These are phyloP conservation scores for Crax fasciolata DNA, from an alignment of 2,797 vertebrate species.

Conservation along the genomic window DNA sequence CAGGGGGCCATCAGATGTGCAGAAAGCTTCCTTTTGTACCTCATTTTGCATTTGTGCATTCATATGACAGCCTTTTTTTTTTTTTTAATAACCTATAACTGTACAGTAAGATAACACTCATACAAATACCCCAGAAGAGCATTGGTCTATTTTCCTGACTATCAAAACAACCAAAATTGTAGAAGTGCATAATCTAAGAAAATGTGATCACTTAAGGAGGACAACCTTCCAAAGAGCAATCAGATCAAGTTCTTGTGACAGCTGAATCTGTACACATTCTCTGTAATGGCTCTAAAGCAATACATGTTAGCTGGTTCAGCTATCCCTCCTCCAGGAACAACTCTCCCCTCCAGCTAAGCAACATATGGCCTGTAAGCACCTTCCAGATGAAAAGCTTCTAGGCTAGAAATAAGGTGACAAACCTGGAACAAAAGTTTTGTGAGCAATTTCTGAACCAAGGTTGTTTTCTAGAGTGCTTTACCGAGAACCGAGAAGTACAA, in stretches of 20 bases:
- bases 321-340: background rate
- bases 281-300: conserved; percentile 20
- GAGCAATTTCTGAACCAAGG: background rate
- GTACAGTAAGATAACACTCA: too few species aligned
- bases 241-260: background rate
- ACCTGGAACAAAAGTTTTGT: background rate
- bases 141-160: too few species aligned
- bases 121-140: too few species aligned
- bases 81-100: too few species aligned
- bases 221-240: too few species aligned
- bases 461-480: background rate
- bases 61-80: background rate
- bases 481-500: background rate
- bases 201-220: too few species aligned
- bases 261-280: background rate
- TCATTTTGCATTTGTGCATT: background rate
- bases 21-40: background rate
- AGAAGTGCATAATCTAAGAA: too few species aligned
- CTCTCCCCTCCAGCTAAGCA: conserved; percentile 29
- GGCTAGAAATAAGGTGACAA: background rate
- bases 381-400: background rate
- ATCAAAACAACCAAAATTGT: too few species aligned
- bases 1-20: background rate
- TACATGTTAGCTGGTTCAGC: background rate
- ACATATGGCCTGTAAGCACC: background rate